phyloP scores from a whole-genome alignment of 1,140 invertebrate genomes.

The Cydia amplana region DNA sequence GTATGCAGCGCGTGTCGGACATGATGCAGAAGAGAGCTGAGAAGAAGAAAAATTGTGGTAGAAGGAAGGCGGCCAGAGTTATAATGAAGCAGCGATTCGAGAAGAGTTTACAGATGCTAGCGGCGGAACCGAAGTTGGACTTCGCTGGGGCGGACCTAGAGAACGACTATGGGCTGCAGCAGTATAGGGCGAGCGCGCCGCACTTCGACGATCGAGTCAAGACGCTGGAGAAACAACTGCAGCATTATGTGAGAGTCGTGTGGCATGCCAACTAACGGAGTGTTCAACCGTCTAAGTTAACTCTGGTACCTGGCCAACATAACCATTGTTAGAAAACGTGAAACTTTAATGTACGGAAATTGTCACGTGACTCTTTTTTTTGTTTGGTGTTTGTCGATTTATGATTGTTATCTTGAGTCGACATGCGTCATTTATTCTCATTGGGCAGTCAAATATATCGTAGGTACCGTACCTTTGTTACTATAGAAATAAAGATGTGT shows the following conservation, averaged over 20 bases:
- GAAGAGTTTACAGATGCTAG: constrained; percentile 68
- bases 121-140: constrained; percentile 55
- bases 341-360: too few species aligned
- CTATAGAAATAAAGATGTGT: too few species aligned
- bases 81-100: constrained; percentile 67
- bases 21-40: constrained; percentile 60
- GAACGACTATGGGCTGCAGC: constrained; percentile 75
- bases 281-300: too few species aligned
- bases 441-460: too few species aligned
- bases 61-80: constrained; percentile 60
- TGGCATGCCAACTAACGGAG: constrained; percentile 20
- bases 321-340: too few species aligned
- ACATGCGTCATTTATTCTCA: too few species aligned
- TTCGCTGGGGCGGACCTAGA: constrained; percentile 57
- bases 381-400: too few species aligned
- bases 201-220: constrained; percentile 67
- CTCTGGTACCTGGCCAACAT: too few species aligned
- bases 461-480: too few species aligned
- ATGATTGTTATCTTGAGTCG: too few species aligned
- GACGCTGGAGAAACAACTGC: constrained; percentile 65
- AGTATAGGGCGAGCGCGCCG: constrained; percentile 78
- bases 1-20: constrained; percentile 62
- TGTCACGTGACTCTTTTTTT: too few species aligned
- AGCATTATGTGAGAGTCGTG: constrained; percentile 66
- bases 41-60: constrained; percentile 51